Percentiles rank a stretch among this genome's conserved stretches.
These are phyloP conservation scores for Leptodactylus fuscus DNA, from an alignment of 2,113 vertebrate species.

Conservation along the genomic window DNA sequence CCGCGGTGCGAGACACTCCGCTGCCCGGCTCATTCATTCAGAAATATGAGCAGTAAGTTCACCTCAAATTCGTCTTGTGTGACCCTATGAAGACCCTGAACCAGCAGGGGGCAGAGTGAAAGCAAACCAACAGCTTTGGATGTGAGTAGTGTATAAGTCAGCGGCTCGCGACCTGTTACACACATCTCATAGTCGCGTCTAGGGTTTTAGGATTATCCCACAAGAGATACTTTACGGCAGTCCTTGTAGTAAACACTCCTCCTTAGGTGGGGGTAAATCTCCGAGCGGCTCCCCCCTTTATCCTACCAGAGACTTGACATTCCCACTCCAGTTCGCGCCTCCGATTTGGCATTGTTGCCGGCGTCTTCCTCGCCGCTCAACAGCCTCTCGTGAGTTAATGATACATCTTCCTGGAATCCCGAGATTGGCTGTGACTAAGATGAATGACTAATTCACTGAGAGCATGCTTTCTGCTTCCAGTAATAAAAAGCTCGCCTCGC, in stretches of 20 bases:
- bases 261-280: background rate
- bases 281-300: background rate
- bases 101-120: background rate
- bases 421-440: slow-evolving; percentile 77
- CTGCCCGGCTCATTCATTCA: no score
- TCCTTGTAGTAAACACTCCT: background rate
- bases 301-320: background rate
- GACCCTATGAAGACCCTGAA: background rate
- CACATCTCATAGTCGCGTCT: background rate
- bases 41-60: no score
- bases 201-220: background rate
- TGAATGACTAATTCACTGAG: slow-evolving; percentile 78
- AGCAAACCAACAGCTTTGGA: background rate
- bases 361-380: slow-evolving; percentile 58
- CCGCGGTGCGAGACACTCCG: no score
- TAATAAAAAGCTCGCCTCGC: slow-evolving; percentile 80
- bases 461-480: slow-evolving; percentile 74
- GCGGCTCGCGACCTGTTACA: no score
- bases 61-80: no score
- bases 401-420: slow-evolving; percentile 68
- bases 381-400: slow-evolving; percentile 71
- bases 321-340: background rate
- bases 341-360: slow-evolving; percentile 61
- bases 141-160: background rate
- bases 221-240: background rate